Conservation (phyloP, 2,113 vertebrate genomes). For the Phaethon lepturus region DNA sequence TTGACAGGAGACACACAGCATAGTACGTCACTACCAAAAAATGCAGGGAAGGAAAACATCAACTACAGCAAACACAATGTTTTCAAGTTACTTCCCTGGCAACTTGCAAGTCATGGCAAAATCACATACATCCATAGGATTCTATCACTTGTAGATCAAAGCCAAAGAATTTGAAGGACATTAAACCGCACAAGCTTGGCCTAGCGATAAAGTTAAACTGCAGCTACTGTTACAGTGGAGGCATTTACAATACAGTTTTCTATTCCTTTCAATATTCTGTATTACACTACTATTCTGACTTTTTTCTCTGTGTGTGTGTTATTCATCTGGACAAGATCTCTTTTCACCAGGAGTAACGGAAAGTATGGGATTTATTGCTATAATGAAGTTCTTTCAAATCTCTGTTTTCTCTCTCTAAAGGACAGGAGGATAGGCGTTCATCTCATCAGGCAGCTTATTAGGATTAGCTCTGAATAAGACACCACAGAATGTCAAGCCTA, state of each 20-base stretch:
- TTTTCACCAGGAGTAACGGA: slow-evolving; percentile 69
- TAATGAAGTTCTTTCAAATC: slow-evolving; percentile 81
- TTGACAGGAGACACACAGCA: not conserved
- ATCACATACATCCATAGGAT: not conserved
- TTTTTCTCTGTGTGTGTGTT: slow-evolving; percentile 8
- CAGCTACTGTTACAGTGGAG: slow-evolving; percentile 17
- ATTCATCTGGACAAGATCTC: slow-evolving; percentile 72
- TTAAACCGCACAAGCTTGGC: not conserved
- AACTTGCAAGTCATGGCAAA: not conserved
- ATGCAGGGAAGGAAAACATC: not conserved
- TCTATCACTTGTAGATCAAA: not conserved
- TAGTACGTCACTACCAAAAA: not conserved
- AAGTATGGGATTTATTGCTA: slow-evolving; percentile 78
- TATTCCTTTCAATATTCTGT: slow-evolving; percentile 16
- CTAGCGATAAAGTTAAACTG: slow-evolving; percentile 5
- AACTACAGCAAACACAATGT: not conserved
- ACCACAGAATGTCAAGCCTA: slow-evolving; percentile 83
- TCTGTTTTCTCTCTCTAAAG: slow-evolving; percentile 77
- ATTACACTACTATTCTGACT: slow-evolving; percentile 16
- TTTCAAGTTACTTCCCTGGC: not conserved
- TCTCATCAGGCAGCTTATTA: slow-evolving; percentile 84
- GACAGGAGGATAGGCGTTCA: slow-evolving; percentile 76
- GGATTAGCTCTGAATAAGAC: slow-evolving; percentile 85
- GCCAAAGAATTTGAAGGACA: not conserved
- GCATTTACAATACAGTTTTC: slow-evolving; percentile 4